These are phyloP conservation scores for Scomber colias DNA, from an alignment of 2,113 vertebrate species.

Conservation along the genomic window DNA sequence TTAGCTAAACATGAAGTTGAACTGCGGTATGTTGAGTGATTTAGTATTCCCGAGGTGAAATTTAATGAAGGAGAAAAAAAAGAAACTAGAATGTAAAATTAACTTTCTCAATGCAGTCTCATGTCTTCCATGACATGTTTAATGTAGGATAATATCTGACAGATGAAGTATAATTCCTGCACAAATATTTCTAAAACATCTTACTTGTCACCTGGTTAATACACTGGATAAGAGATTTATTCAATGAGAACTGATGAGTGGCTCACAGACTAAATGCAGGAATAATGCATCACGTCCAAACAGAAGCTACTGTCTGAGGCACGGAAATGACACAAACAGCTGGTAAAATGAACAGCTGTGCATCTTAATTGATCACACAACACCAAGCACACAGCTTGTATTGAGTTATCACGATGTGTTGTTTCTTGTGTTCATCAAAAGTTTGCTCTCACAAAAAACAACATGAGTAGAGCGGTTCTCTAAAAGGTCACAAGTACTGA, in stretches of 20 bases:
- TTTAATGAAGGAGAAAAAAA: no score
- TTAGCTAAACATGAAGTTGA: not conserved
- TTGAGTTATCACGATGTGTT: constrained; percentile 38
- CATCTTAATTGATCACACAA: constrained; percentile 62
- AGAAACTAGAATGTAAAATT: not conserved
- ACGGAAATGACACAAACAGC: constrained; percentile 26
- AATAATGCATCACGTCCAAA: constrained; percentile 29
- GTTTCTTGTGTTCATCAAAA: constrained; percentile 47
- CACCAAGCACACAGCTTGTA: constrained; percentile 46
- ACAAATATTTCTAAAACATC: not conserved
- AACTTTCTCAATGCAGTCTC: not conserved
- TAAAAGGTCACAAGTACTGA: constrained; percentile 40
- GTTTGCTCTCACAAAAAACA: constrained; percentile 16
- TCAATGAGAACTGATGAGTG: constrained; percentile 10
- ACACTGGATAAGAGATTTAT: not conserved
- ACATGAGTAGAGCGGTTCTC: constrained; percentile 10
- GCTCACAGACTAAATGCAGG: constrained; percentile 1
- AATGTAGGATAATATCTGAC: not conserved
- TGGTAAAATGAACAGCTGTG: constrained; percentile 60
- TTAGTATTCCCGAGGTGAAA: not conserved
- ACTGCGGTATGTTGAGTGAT: not conserved
- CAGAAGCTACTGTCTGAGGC: constrained; percentile 33
- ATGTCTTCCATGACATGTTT: not conserved
- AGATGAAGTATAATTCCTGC: not conserved
- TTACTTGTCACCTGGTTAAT: constrained; percentile 2